Conservation (phyloP, 2,113 vertebrate species). For the Paralichthys olivaceus region DNA sequence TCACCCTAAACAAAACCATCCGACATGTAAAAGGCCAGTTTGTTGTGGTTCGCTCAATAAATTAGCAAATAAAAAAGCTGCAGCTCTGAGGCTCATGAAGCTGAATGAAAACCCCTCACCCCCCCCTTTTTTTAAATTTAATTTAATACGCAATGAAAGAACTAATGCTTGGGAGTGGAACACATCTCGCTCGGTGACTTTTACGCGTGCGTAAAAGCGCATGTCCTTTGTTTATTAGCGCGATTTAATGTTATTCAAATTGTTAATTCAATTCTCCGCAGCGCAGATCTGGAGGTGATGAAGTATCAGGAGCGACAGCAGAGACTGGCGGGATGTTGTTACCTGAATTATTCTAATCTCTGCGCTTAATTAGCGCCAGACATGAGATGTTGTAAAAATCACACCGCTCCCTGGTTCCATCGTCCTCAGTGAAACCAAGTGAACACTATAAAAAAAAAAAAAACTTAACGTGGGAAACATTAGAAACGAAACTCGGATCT, state of each 20-base stretch:
- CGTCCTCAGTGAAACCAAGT: neutral
- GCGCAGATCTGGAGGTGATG: slow-evolving; percentile 15
- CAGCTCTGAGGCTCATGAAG: neutral
- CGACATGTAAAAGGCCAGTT: slow-evolving; percentile 41
- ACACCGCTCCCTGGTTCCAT: slow-evolving; percentile 9
- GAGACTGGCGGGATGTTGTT: slow-evolving; percentile 57
- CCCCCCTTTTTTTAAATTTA: neutral
- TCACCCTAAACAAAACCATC: slow-evolving; percentile 63
- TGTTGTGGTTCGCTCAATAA: slow-evolving; percentile 59
- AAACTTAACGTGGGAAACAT: neutral
- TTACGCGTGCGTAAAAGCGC: slow-evolving; percentile 28
- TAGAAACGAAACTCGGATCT: neutral
- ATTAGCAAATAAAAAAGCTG: slow-evolving; percentile 48
- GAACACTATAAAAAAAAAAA: neutral
- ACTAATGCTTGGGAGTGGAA: neutral
- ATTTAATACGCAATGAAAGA: neutral
- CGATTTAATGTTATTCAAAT: neutral
- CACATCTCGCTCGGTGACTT: neutral
- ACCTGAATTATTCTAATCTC: slow-evolving; percentile 52
- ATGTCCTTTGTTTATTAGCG: slow-evolving; percentile 19
- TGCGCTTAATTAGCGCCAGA: slow-evolving; percentile 35
- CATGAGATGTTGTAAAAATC: slow-evolving; percentile 11
- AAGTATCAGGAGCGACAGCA: slow-evolving; percentile 30
- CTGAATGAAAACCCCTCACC: neutral
- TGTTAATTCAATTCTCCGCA: slow-evolving; percentile 49